Evolutionary conservation across 2,888 invertebrate genomes (phyloP).

Genomic region (Aethes cnicana): DNA sequence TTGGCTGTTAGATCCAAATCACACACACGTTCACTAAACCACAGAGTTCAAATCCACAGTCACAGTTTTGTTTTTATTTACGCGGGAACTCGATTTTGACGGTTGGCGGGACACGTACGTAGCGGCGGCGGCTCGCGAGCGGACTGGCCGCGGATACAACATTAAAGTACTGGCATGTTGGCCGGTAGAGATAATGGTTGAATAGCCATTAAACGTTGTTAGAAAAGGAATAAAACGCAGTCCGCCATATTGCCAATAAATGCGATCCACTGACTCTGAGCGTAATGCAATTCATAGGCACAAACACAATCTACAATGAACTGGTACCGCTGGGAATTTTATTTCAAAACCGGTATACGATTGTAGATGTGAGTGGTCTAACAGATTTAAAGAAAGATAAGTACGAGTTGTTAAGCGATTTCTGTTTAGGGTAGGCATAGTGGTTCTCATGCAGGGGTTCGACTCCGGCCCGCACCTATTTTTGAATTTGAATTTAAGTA

Average conservation of each 20-base stretch:
- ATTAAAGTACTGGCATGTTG: conserved; percentile 25
- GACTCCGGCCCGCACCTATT: too few relatives aligned
- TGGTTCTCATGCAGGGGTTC: too few relatives aligned
- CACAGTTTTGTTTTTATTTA: conserved; percentile 24
- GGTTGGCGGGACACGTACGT: conserved; percentile 45
- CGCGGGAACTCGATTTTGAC: conserved; percentile 34
- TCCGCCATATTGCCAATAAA: conserved; percentile 60
- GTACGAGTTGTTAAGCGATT: too few relatives aligned
- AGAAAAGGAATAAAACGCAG: conserved; percentile 76
- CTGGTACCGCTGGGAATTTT: background rate
- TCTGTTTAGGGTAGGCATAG: too few relatives aligned
- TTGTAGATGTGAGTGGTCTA: too few relatives aligned
- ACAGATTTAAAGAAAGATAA: too few relatives aligned
- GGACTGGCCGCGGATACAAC: conserved; percentile 44
- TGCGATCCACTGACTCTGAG: conserved; percentile 29
- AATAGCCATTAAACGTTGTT: conserved; percentile 49
- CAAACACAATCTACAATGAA: background rate
- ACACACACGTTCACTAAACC: conserved; percentile 20
- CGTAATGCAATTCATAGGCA: conserved; percentile 7
- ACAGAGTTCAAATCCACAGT: conserved; percentile 13
- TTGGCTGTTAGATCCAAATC: conserved; percentile 22
- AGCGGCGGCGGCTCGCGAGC: conserved; percentile 49
- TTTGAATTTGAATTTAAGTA: too few relatives aligned
- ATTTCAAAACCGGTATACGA: too few relatives aligned
- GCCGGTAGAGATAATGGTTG: conserved; percentile 49